Base-by-base conservation (phyloP, 1,140 invertebrate species). In the Tyrophagus putrescentiae region DNA sequence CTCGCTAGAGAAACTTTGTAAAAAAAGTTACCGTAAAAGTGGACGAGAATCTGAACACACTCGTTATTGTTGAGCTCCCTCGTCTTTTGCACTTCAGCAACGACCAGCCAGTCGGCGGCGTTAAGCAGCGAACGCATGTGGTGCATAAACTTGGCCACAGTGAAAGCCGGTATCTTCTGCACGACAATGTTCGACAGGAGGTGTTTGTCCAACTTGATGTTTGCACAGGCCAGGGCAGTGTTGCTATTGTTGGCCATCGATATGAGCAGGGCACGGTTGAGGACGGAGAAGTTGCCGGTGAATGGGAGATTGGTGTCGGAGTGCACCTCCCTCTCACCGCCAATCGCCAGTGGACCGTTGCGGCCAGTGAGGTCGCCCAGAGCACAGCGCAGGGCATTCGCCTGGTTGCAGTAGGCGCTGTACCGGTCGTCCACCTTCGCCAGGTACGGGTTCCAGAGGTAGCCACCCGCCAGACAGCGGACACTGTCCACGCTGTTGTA, bases 391-490 rank as follows among this genome's bases (percentile, higher is more conserved):
- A 93, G 71, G 0, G 87, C 90, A 68, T 90, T 87, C 70, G 85
- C 81, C 0, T 82, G 77, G 0, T 82, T 82, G 71, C 92, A 96
- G 72, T 95, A 87, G 70, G 83, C 77, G 64, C 73, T 77, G 70
- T 96, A 95, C 32, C 87, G 75, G 63, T 91, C 86, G 84, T 86
- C 75, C 1, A 87, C 84, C 76, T 90, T 85, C 1, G 86, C 87
- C 65, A 84, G 87, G 72, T 83, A 89, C 0, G 92, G 91, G 76
- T 95, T 95, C 87, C 88, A 96, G 29, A 84, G 78, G 68, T 87
- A 91, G 25, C 90, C 90, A 44, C 83, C 84, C 5, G 88, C 90
- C 4, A 87, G 82, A 71, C 92, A 95, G 61, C 87, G 76, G 1
- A 85, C 85, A 58, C 77, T 73, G 50, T 84, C 79, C 28, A 82